These are phyloP conservation scores for Synanthedon tipuliformis DNA, from an alignment of 2,888 invertebrate genomes.

Conservation along the genomic window DNA sequence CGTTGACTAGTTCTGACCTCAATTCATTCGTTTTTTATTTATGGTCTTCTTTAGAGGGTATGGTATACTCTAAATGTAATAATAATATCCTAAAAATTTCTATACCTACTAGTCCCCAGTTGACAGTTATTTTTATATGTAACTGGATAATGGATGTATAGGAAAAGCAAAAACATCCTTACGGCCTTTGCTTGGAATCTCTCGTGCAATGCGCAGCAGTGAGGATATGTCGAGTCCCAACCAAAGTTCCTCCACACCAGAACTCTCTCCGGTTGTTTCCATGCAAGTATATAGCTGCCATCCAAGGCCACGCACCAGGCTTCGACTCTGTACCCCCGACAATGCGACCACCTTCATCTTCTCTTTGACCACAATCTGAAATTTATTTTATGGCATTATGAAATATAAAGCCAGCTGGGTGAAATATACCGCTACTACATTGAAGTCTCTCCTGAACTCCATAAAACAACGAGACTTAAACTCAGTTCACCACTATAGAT, in stretches of 20 bases:
- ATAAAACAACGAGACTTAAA: too few species aligned
- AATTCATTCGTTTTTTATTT: too few species aligned
- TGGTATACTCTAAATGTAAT: too few species aligned
- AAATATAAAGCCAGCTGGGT: too few species aligned
- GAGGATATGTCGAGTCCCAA: conserved; percentile 82
- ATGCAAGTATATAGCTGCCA: conserved; percentile 93
- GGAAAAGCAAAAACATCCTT: conserved; percentile 33
- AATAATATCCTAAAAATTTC: too few species aligned
- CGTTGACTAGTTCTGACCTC: too few species aligned
- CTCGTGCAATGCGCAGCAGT: conserved; percentile 95
- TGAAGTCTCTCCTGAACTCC: too few species aligned
- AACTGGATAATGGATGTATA: not conserved
- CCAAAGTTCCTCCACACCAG: conserved; percentile 93
- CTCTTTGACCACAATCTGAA: conserved; percentile 84
- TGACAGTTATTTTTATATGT: too few species aligned
- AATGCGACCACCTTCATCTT: conserved; percentile 86
- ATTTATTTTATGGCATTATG: conserved; percentile 5
- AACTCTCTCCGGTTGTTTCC: conserved; percentile 87
- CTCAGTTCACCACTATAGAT: too few species aligned
- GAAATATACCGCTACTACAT: too few species aligned
- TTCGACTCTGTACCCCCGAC: conserved; percentile 90
- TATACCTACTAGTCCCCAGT: too few species aligned
- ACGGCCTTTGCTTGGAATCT: conserved; percentile 90
- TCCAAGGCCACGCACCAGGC: conserved; percentile 95
- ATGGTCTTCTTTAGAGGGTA: too few species aligned